Evolutionary conservation across 2,113 vertebrate species (phyloP).

Genomic region (Phrynocephalus versicolor): DNA sequence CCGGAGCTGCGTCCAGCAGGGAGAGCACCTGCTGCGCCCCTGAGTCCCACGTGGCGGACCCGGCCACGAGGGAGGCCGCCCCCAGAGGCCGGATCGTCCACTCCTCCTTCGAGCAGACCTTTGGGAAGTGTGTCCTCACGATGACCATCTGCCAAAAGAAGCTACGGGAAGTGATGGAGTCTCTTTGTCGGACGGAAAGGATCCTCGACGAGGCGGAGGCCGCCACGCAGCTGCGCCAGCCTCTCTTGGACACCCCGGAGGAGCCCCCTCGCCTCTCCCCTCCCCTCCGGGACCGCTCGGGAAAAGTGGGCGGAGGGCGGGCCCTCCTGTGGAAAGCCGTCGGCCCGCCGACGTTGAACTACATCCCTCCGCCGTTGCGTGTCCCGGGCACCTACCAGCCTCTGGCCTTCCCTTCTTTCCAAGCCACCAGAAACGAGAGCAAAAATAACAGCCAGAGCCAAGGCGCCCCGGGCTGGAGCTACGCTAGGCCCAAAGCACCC

Average conservation of each 20-base stretch:
- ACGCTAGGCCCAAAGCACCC: neutral
- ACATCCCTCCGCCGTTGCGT: constrained; percentile 35
- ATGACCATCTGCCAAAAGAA: constrained; percentile 63
- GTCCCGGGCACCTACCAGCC: neutral
- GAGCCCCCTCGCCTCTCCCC: neutral
- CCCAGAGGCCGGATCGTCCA: neutral
- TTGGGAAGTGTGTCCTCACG: constrained; percentile 67
- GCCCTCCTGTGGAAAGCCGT: constrained; percentile 17
- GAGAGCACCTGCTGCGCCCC: constrained; percentile 54
- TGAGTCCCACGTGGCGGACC: neutral
- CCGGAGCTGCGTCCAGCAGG: neutral
- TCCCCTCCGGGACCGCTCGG: neutral
- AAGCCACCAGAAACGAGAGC: neutral
- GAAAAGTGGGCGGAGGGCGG: neutral
- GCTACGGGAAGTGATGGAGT: constrained; percentile 48
- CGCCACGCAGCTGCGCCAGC: constrained; percentile 13
- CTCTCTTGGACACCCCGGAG: neutral
- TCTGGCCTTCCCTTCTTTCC: neutral
- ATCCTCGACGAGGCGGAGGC: constrained; percentile 33
- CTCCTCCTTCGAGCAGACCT: constrained; percentile 45
- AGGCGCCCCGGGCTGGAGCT: neutral
- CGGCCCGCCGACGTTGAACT: constrained; percentile 65
- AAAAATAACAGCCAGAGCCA: constrained; percentile 16
- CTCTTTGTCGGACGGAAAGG: constrained; percentile 42
- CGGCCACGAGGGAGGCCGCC: constrained; percentile 16